Evolutionary conservation across 2,888 invertebrate species (phyloP).

Genomic region (Agrotis exclamationis): DNA sequence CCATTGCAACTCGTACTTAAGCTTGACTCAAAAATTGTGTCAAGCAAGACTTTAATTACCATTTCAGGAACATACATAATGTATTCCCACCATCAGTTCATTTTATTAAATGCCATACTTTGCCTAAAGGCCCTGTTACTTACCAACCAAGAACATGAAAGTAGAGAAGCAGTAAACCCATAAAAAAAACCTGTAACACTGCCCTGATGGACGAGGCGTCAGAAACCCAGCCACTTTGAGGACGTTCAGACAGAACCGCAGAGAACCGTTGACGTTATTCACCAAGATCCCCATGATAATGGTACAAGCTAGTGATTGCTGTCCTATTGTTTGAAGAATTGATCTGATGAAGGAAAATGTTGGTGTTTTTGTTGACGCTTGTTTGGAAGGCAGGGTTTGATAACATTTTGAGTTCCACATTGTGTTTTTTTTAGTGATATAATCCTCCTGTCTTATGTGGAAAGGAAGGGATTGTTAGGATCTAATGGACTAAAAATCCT

Average conservation of each 20-base stretch:
- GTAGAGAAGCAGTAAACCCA: slow-evolving; percentile 58
- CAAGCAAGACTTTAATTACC: no score
- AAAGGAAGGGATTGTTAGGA: no score
- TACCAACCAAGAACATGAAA: slow-evolving; percentile 66
- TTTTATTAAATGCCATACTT: no score
- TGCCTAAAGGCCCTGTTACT: slow-evolving; percentile 11
- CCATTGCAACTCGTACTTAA: no score
- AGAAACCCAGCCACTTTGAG: slow-evolving; percentile 66
- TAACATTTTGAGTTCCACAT: slow-evolving; percentile 36
- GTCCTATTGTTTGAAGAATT: slow-evolving; percentile 12
- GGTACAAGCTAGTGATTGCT: neutral
- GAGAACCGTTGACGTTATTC: slow-evolving; percentile 58
- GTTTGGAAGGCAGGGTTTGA: slow-evolving; percentile 32
- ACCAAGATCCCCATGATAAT: slow-evolving; percentile 60
- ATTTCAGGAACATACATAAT: no score
- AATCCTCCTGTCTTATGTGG: no score
- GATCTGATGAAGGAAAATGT: slow-evolving; percentile 10
- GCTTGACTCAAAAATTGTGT: no score
- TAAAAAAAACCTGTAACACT: slow-evolving; percentile 25
- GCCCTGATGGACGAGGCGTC: slow-evolving; percentile 27
- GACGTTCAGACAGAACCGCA: slow-evolving; percentile 62
- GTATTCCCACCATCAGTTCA: no score
- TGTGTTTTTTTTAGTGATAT: no score
- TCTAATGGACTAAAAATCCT: no score
- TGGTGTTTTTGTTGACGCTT: slow-evolving; percentile 17